Percentiles rank a stretch among this genome's conserved stretches.
phyloP scores from a whole-genome alignment of 1,140 invertebrate species.

The Papilio polyxenes region DNA sequence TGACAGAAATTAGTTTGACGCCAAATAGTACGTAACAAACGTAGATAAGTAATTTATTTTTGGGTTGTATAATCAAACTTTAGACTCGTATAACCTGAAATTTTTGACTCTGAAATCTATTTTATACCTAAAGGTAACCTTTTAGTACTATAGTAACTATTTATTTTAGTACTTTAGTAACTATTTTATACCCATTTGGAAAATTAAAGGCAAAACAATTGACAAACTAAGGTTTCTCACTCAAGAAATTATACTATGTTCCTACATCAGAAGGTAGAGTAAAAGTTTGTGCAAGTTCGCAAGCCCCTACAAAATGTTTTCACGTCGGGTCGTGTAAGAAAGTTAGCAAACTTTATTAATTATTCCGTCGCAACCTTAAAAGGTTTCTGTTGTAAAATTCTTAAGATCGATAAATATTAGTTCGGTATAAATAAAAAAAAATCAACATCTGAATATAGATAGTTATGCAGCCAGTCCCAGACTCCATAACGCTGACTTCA shows the following conservation, averaged over 20 bases:
- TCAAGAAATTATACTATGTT: background rate
- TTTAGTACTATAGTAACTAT: too few species aligned
- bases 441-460: background rate
- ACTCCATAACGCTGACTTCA: too few species aligned
- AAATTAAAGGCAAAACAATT: background rate
- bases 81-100: too few species aligned
- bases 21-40: too few species aligned
- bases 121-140: constrained; percentile 1
- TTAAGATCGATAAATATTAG: background rate
- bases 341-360: constrained; percentile 1
- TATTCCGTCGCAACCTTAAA: background rate
- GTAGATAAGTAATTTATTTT: too few species aligned
- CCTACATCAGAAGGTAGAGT: background rate
- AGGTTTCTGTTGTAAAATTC: background rate
- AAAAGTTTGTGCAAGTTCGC: background rate
- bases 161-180: too few species aligned
- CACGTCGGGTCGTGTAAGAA: background rate
- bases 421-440: background rate
- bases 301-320: background rate
- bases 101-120: constrained; percentile 32
- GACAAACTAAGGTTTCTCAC: background rate
- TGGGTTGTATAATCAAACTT: too few species aligned
- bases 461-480: too few species aligned
- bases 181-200: background rate
- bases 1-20: too few species aligned